Evolutionary conservation across 1,140 invertebrate species (phyloP).

Genomic region (Sycophila sp.): DNA sequence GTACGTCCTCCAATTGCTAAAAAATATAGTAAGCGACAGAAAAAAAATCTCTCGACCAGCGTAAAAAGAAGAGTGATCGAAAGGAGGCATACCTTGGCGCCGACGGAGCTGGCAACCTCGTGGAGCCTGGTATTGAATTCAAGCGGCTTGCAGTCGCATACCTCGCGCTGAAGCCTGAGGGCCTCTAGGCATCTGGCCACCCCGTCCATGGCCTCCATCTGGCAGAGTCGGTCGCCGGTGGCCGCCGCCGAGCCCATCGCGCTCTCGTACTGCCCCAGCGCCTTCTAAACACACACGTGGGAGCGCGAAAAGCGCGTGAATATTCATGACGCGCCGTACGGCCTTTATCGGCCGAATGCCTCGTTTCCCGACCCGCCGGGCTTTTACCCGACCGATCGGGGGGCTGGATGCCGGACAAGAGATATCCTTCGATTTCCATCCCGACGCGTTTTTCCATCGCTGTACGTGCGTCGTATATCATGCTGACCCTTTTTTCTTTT

Average conservation of each 20-base stretch:
- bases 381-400: too few species aligned
- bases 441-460: too few species aligned
- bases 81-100: conserved; percentile 78
- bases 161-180: conserved; percentile 79
- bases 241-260: conserved; percentile 83
- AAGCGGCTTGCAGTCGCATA: conserved; percentile 83
- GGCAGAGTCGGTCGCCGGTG: conserved; percentile 81
- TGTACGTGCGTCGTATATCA: too few species aligned
- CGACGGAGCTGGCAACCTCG: conserved; percentile 82
- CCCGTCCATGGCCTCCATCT: conserved; percentile 89
- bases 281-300: conserved; percentile 65
- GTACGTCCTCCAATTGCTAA: too few species aligned
- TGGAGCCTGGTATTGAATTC: conserved; percentile 84
- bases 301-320: neutral
- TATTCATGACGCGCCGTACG: neutral
- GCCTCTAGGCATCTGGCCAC: conserved; percentile 82
- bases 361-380: too few species aligned
- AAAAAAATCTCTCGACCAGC: too few species aligned
- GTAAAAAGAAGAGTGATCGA: too few species aligned
- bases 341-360: neutral
- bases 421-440: too few species aligned
- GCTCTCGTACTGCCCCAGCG: conserved; percentile 82
- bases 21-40: too few species aligned
- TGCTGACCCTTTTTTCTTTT: too few species aligned
- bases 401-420: too few species aligned